These are phyloP conservation scores for Sus scrofa DNA, from an alignment of 2,113 vertebrate species.

Conservation along the genomic window DNA sequence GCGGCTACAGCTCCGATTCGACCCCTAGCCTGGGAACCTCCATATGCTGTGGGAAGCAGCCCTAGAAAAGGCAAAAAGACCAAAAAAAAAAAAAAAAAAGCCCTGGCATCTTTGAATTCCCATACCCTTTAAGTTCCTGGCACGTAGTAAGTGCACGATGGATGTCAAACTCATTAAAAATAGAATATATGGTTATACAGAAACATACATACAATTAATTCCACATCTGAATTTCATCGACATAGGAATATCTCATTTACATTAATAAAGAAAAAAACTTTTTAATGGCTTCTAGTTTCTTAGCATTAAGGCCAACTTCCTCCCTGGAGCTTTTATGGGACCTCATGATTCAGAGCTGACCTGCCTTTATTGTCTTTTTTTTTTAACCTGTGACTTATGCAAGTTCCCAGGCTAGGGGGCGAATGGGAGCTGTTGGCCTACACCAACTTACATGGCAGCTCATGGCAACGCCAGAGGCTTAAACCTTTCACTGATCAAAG, in stretches of 20 bases:
- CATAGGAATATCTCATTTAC: neutral
- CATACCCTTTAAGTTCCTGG: neutral
- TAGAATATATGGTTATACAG: neutral
- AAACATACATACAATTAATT: neutral
- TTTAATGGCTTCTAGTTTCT: neutral
- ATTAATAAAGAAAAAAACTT: neutral
- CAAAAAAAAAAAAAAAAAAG: too few relatives aligned
- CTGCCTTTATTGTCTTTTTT: neutral
- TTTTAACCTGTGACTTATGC: too few relatives aligned
- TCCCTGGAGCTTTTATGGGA: neutral
- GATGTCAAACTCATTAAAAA: conserved; percentile 19
- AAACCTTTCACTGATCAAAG: too few relatives aligned
- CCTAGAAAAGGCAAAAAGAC: too few relatives aligned
- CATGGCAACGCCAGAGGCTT: too few relatives aligned
- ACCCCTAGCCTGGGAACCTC: too few relatives aligned
- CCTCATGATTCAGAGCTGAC: neutral
- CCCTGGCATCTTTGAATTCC: neutral
- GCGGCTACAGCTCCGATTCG: too few relatives aligned
- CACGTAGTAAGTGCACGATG: neutral
- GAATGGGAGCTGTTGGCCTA: too few relatives aligned
- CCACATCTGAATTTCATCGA: neutral
- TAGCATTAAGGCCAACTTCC: neutral
- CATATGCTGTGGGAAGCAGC: too few relatives aligned
- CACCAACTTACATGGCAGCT: too few relatives aligned
- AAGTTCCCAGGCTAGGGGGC: too few relatives aligned